Percentiles rank a stretch among this genome's conserved stretches.
Evolutionary conservation across 2,888 invertebrate species (phyloP).

Genomic region (Macrophya alboannulata): DNA sequence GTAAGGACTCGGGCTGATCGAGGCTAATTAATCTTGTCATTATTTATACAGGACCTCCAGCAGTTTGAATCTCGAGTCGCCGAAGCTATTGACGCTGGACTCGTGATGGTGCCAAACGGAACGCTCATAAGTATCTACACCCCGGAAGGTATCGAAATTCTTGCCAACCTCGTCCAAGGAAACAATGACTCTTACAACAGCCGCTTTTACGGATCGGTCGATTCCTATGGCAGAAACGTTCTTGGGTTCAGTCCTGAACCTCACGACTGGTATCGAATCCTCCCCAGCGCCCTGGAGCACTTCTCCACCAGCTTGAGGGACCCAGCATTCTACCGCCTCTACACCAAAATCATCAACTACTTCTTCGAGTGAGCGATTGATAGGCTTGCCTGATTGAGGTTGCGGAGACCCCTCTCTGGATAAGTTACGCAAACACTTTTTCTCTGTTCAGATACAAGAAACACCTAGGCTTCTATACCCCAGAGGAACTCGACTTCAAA

Average conservation of each 20-base stretch:
- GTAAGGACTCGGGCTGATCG: too few species aligned
- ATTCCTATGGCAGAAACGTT: constrained; percentile 64
- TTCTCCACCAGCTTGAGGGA: constrained; percentile 85
- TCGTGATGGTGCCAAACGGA: constrained; percentile 58
- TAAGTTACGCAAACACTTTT: too few species aligned
- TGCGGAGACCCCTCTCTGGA: too few species aligned
- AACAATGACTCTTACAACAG: constrained; percentile 60
- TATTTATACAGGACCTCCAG: constrained; percentile 30
- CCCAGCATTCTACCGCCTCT: constrained; percentile 82
- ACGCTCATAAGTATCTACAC: constrained; percentile 60
- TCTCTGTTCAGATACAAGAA: too few species aligned
- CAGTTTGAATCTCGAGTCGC: constrained; percentile 66
- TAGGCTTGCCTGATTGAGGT: too few species aligned
- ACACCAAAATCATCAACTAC: not conserved
- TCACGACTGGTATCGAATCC: constrained; percentile 73
- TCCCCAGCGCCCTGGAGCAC: constrained; percentile 84
- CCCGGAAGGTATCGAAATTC: constrained; percentile 63
- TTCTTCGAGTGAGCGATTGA: too few species aligned
- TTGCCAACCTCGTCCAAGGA: constrained; percentile 63
- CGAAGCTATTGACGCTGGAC: constrained; percentile 69
- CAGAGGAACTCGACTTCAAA: too few species aligned
- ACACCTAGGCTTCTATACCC: too few species aligned
- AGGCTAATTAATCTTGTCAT: too few species aligned
- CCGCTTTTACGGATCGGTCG: constrained; percentile 60
- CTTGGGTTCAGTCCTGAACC: constrained; percentile 72